Evolutionary conservation across 2,113 vertebrate species (phyloP).

Genomic region (Myotis davidii): DNA sequence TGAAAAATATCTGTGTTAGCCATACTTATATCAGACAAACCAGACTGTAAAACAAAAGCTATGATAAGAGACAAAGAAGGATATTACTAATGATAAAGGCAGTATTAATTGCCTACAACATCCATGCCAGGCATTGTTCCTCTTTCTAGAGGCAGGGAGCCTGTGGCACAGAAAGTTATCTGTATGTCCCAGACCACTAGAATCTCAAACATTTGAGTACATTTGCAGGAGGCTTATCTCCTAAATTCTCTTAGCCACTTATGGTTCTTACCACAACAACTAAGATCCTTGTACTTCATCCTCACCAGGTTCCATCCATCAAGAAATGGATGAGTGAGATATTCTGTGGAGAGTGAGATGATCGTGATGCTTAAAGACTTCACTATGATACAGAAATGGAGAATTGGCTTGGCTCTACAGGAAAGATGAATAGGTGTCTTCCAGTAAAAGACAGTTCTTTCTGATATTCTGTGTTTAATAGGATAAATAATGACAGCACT

Average conservation of each 20-base stretch:
- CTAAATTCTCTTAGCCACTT: background rate
- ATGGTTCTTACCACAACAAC: background rate
- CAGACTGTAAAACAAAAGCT: background rate
- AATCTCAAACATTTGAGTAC: background rate
- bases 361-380: constrained; percentile 15
- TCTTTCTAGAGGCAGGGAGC: background rate
- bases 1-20: background rate
- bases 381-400: background rate
- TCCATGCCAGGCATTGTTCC: background rate
- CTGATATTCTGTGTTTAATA: background rate
- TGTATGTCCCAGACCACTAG: background rate
- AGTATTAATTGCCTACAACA: background rate
- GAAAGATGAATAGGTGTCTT: background rate
- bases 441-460: background rate
- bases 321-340: background rate
- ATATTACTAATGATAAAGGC: background rate
- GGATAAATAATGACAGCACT: background rate
- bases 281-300: background rate
- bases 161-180: background rate
- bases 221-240: background rate
- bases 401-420: background rate
- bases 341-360: background rate
- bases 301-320: background rate
- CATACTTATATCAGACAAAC: background rate
- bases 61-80: background rate